A percentile compares a stretch with the other conserved stretches of the same genome.
Evolutionary conservation across 2,797 vertebrate species (phyloP).

Genomic region (Rhinatrema bivittatum): DNA sequence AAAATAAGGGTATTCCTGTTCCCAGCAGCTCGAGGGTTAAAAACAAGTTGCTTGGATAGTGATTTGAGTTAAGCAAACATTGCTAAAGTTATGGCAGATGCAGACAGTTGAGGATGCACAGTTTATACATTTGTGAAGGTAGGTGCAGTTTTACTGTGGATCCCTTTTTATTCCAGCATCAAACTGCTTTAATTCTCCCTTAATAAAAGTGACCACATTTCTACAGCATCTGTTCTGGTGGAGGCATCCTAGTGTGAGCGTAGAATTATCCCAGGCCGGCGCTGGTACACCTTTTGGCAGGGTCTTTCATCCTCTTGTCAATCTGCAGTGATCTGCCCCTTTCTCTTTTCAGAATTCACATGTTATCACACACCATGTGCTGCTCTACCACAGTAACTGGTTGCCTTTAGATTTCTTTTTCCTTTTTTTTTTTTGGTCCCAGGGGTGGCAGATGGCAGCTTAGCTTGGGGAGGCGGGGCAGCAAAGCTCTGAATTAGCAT

Average conservation of each 20-base stretch:
- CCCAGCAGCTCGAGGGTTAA: constrained; percentile 14
- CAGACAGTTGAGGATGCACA: accelerated
- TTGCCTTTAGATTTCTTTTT: not conserved
- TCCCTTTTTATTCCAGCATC: too few species aligned
- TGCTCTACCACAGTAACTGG: not conserved
- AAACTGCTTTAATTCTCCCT: too few species aligned
- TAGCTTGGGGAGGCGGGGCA: constrained; percentile 67
- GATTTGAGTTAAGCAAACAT: not conserved
- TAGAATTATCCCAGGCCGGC: not conserved
- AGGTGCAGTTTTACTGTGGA: too few species aligned
- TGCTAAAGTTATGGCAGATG: not conserved
- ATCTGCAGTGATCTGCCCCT: not conserved
- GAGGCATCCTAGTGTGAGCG: too few species aligned
- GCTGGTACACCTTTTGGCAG: too few species aligned
- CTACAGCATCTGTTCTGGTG: too few species aligned
- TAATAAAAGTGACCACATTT: too few species aligned
- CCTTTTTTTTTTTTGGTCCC: constrained; percentile 20
- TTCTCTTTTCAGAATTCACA: not conserved
- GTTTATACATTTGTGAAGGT: not conserved
- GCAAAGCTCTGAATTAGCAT: constrained; percentile 68
- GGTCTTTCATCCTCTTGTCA: too few species aligned
- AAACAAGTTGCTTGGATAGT: constrained; percentile 18
- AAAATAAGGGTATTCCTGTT: too few species aligned
- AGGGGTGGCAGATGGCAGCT: constrained; percentile 82
- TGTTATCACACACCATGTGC: not conserved